Base-by-base conservation (phyloP, 23 tunicate genomes). In the Corella eumyota region DNA sequence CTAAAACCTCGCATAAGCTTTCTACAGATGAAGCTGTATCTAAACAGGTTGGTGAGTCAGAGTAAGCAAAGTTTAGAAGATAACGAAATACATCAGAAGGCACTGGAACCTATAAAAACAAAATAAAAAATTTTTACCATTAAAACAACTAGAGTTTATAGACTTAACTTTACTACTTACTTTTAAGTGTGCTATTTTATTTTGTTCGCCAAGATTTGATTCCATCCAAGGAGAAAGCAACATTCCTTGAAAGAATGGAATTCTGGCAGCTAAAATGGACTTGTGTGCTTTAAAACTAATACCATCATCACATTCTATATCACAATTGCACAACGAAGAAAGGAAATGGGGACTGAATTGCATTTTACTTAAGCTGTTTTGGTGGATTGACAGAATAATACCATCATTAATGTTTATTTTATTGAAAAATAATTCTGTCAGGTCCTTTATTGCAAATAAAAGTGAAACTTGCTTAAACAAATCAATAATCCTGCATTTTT, bases 231-330 rank as follows among this genome's bases (percentile, higher is more conserved):
- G 78, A 0, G 88, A 78, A 21, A 62, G 47, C 44, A 88, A 50
- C 96, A 88, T 88, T 27, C 88, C 78, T 0, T 64, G 61, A 47
- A 88, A 88, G 64, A 49, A 88, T 9, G 85, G 90, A 9, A 79
- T 62, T 49, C 96, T 72, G 15, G 88, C 74, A 25, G 72, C 75
- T 6, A 88, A 65, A 30, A 88, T 46, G 46, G 88, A 88, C 52
- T 73, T 78, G 77, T 88, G 96, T 3, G 96, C 81, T 6, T 48
- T 45, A 21, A 76, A 60, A 2, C 35, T 67, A 24, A 50, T 54
- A 11, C 63, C 88, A 59, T 88, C 79, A 32, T 50, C 61, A 38
- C 88, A 88, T 45, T 67, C 77, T 9, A 88, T 49, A 17, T 64
- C 48, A 62, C 85, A 80, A 51, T 88, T 88, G 36, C 35, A 64